A percentile compares a stretch with the other conserved stretches of the same genome.
Conservation (phyloP, 1,140 invertebrate genomes). For the Apolygus lucorum region DNA sequence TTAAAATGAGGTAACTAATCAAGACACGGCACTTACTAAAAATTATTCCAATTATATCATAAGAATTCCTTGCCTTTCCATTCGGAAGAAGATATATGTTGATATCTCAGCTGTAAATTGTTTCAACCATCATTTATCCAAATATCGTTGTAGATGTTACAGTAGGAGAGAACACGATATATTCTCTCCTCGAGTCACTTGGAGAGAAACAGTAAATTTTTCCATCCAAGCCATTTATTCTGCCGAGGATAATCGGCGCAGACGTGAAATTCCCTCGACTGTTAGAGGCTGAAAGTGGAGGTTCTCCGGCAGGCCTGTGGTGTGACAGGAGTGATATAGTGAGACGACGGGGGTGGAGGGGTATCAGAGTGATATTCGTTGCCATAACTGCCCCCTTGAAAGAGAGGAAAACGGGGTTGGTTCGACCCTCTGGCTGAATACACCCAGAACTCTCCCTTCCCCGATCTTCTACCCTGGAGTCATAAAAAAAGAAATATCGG, state of each 20-base stretch:
- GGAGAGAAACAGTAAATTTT: too few species aligned
- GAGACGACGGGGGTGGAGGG: neutral
- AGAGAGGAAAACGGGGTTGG: neutral
- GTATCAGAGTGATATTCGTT: neutral
- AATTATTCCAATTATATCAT: too few species aligned
- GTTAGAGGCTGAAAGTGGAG: neutral
- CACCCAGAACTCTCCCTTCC: neutral
- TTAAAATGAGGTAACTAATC: too few species aligned
- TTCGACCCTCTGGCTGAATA: neutral
- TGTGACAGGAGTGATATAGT: constrained; percentile 13
- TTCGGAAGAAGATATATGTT: too few species aligned
- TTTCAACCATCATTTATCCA: too few species aligned
- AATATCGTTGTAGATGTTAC: too few species aligned
- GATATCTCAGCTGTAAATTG: too few species aligned
- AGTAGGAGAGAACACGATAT: too few species aligned
- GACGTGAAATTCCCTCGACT: neutral
- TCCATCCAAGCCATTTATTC: too few species aligned
- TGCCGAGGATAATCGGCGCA: neutral
- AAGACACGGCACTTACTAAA: too few species aligned
- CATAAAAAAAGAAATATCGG: constrained; percentile 12
- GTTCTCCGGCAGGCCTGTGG: neutral
- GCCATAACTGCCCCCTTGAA: constrained; percentile 1
- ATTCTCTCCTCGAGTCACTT: too few species aligned
- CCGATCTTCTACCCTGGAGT: neutral
- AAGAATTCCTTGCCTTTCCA: too few species aligned